phyloP scores from a whole-genome alignment of 2,113 vertebrate species.

The Pachypanchax playfairii region DNA sequence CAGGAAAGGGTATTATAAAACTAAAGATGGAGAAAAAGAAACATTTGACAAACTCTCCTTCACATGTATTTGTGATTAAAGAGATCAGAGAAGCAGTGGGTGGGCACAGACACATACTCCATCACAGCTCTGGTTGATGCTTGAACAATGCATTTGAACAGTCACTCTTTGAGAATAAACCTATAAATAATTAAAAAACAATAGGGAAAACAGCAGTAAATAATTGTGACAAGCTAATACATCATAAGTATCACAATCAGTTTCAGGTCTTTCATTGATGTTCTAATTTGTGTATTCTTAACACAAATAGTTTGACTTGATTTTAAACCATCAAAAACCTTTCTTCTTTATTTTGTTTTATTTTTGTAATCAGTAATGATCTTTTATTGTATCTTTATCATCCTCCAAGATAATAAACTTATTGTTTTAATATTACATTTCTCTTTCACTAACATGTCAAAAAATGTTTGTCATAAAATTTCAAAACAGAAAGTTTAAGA shows the following conservation, averaged over 20 bases:
- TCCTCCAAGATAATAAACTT: no score
- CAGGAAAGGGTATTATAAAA: conserved; percentile 19
- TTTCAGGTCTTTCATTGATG: no score
- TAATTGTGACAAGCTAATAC: not conserved
- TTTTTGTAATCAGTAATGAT: no score
- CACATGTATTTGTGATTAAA: conserved; percentile 31
- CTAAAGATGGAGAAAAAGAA: conserved; percentile 20
- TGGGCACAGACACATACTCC: conserved; percentile 1
- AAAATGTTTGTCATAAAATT: not conserved
- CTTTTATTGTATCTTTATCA: no score
- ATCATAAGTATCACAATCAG: not conserved
- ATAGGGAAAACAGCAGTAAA: not conserved
- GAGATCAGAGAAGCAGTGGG: conserved; percentile 19
- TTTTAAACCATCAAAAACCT: no score
- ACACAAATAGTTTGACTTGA: no score
- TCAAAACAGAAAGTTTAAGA: not conserved
- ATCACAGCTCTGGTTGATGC: conserved; percentile 1
- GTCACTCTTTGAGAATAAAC: not conserved
- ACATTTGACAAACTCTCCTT: conserved; percentile 40
- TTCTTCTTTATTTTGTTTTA: no score
- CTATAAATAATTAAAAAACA: not conserved
- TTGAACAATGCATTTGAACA: conserved; percentile 3
- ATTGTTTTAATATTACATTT: no score
- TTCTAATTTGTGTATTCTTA: no score
- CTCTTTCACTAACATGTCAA: not conserved